Conservation (phyloP, 2,888 invertebrate genomes). For the Cheilosia soror region DNA sequence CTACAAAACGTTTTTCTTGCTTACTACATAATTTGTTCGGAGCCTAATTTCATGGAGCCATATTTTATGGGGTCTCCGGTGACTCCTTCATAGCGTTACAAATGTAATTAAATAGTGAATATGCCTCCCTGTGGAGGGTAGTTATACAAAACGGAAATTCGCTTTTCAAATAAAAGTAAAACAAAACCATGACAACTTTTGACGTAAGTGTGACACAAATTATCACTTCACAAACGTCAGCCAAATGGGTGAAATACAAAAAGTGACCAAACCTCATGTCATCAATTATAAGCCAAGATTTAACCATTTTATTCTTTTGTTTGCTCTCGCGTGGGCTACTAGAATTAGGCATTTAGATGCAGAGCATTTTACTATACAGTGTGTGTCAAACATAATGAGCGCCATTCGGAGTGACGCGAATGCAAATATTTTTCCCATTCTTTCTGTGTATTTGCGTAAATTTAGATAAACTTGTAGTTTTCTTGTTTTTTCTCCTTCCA, state of each 20-base stretch:
- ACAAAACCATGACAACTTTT: neutral
- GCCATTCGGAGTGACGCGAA: conserved; percentile 34
- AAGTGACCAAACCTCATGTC: neutral
- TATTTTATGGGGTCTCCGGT: too few relatives aligned
- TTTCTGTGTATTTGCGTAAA: conserved; percentile 34
- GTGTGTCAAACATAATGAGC: conserved; percentile 15
- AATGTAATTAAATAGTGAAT: too few relatives aligned
- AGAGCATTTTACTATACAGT: conserved; percentile 3
- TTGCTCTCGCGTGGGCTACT: conserved; percentile 7
- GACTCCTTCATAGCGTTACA: too few relatives aligned
- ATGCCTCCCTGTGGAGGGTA: too few relatives aligned
- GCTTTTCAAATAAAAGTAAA: too few relatives aligned
- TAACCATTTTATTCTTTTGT: conserved; percentile 6
- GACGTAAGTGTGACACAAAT: conserved; percentile 5
- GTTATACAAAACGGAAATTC: too few relatives aligned
- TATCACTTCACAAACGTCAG: neutral
- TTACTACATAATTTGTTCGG: too few relatives aligned
- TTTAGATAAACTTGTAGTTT: conserved; percentile 37
- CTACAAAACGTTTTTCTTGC: too few relatives aligned
- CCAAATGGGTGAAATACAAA: conserved; percentile 2
- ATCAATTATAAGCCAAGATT: neutral
- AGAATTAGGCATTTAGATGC: conserved; percentile 25
- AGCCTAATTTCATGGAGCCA: too few relatives aligned
- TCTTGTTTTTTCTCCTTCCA: conserved; percentile 27
- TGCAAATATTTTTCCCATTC: conserved; percentile 33